These are phyloP conservation scores for Sceloporus tristichus DNA, from an alignment of 2,113 vertebrate species.

Conservation along the genomic window DNA sequence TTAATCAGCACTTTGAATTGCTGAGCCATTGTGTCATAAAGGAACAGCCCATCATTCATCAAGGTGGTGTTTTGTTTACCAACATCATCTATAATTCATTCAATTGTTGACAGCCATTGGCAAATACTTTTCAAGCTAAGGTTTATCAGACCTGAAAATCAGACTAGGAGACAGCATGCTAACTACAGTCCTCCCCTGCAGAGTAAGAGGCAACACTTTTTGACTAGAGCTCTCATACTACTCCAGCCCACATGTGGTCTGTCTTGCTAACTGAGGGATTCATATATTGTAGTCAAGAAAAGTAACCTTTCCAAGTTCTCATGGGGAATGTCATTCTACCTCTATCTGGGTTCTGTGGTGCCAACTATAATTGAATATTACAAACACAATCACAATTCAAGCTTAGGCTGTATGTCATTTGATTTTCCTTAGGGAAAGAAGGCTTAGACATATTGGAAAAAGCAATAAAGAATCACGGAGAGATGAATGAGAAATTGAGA, in stretches of 20 bases:
- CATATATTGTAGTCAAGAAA: no score
- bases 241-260: not conserved
- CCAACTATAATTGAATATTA: no score
- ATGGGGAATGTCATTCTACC: no score
- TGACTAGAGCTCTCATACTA: not conserved
- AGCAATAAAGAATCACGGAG: no score
- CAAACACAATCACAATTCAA: no score
- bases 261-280: no score
- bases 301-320: no score
- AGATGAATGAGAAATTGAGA: no score
- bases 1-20: slow-evolving; percentile 85
- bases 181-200: slow-evolving; percentile 36
- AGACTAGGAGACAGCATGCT: slow-evolving; percentile 59
- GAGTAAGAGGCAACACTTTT: not conserved
- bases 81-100: slow-evolving; percentile 85
- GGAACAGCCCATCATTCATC: slow-evolving; percentile 79
- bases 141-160: slow-evolving; percentile 78
- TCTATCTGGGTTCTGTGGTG: no score
- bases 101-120: slow-evolving; percentile 83
- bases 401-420: no score
- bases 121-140: slow-evolving; percentile 77
- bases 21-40: slow-evolving; percentile 82
- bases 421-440: no score
- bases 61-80: slow-evolving; percentile 82
- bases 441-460: no score